Evolutionary conservation across 2,888 invertebrate species (phyloP).

Genomic region (Lithodes maja): DNA sequence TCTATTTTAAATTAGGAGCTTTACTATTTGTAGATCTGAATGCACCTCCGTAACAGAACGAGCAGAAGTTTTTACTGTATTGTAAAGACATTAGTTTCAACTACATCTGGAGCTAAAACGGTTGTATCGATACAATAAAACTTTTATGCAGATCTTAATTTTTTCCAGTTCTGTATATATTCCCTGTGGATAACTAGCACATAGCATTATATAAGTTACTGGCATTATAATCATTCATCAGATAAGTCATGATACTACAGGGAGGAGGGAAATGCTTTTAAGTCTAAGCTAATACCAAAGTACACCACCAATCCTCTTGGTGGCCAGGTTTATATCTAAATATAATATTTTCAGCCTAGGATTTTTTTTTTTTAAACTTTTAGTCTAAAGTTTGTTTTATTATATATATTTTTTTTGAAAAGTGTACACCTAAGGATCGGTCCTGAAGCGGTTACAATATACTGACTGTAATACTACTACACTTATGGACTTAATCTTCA

Average conservation of each 20-base stretch:
- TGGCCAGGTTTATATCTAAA: neutral
- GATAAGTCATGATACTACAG: neutral
- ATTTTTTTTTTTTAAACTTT: neutral
- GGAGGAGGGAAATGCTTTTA: neutral
- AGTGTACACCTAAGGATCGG: neutral
- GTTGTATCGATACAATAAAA: too few species aligned
- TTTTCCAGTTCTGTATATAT: too few species aligned
- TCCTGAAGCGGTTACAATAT: neutral
- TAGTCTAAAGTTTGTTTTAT: too few species aligned
- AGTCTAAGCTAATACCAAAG: conserved; percentile 3
- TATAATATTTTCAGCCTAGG: conserved; percentile 3
- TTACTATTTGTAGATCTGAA: too few species aligned
- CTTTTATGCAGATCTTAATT: too few species aligned
- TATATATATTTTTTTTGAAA: too few species aligned
- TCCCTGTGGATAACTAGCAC: neutral
- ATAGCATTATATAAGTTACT: neutral
- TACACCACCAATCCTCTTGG: neutral
- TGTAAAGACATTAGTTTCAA: too few species aligned
- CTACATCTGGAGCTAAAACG: too few species aligned
- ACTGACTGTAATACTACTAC: neutral
- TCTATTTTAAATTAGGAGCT: too few species aligned
- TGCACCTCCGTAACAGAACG: too few species aligned
- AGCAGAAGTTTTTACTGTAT: too few species aligned
- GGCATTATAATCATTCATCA: neutral
- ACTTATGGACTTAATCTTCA: neutral